Percentiles rank a stretch among this genome's conserved stretches.
Conservation (phyloP, 2,888 invertebrate genomes). For the Formica aserva region DNA sequence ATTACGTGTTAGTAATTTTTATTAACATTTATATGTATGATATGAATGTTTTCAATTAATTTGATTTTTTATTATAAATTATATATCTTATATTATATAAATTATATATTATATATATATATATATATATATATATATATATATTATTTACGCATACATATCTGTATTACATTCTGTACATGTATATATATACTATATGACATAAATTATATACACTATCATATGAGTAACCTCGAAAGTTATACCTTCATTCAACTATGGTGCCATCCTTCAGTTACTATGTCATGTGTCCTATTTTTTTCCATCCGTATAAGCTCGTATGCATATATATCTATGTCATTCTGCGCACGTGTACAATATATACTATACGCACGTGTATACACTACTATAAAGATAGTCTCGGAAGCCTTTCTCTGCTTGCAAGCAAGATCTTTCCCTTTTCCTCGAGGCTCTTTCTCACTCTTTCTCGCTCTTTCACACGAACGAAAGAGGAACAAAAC, state of each 20-base stretch:
- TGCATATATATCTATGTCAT: conserved; percentile 21
- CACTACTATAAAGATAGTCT: neutral
- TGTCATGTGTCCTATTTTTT: conserved; percentile 23
- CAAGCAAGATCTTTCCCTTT: conserved; percentile 35
- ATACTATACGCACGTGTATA: conserved; percentile 3
- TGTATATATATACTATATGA: neutral
- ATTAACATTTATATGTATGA: neutral
- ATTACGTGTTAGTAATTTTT: neutral
- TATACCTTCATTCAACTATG: conserved; percentile 31
- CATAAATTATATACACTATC: neutral
- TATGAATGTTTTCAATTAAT: neutral
- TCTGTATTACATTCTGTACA: neutral
- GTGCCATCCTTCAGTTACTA: neutral
- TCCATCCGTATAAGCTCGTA: conserved; percentile 16
- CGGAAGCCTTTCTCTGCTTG: conserved; percentile 24
- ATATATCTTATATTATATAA: neutral
- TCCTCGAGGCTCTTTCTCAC: conserved; percentile 46
- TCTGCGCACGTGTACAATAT: neutral
- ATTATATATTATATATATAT: neutral
- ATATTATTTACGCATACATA: neutral
- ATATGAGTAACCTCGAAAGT: conserved; percentile 14
- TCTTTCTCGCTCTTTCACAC: conserved; percentile 40
- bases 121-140: neutral
- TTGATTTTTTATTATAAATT: neutral
- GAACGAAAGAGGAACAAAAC: conserved; percentile 30